A percentile compares a stretch with the other conserved stretches of the same genome.
Conservation (phyloP, 2,797 vertebrate genomes). For the Podarcis lilfordi region DNA sequence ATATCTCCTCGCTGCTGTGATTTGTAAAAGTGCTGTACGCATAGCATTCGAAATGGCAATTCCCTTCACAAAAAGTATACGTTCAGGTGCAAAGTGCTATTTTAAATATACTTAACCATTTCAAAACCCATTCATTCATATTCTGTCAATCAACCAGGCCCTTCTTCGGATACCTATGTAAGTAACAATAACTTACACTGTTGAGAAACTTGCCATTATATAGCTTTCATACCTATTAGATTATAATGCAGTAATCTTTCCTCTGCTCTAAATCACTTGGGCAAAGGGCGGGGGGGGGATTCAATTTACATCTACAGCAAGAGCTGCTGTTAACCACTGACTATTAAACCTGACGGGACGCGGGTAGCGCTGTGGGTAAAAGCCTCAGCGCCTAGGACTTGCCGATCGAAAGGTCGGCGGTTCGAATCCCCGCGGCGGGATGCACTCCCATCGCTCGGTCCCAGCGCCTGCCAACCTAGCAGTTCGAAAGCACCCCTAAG, state of each 20-base stretch:
- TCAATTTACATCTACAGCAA: conserved; percentile 37
- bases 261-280: conserved; percentile 33
- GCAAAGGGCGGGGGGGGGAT: conserved; percentile 1
- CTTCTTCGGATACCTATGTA: not conserved
- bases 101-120: conserved; percentile 22
- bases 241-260: conserved; percentile 7
- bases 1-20: conserved; percentile 1
- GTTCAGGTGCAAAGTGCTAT: not conserved
- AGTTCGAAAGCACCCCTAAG: too few species aligned
- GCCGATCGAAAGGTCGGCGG: too few species aligned
- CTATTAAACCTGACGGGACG: not conserved
- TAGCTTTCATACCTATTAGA: not conserved
- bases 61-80: conserved; percentile 14
- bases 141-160: not conserved
- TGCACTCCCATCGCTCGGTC: too few species aligned
- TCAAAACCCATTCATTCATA: not conserved
- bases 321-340: not conserved
- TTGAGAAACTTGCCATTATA: not conserved
- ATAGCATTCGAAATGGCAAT: conserved; percentile 30
- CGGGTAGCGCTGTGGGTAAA: too few species aligned
- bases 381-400: too few species aligned
- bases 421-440: too few species aligned
- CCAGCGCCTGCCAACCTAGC: too few species aligned
- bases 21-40: conserved; percentile 31
- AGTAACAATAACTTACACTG: not conserved